Base-by-base conservation (phyloP, 2,113 vertebrate species). In the Speoplatyrhinus poulsoni region DNA sequence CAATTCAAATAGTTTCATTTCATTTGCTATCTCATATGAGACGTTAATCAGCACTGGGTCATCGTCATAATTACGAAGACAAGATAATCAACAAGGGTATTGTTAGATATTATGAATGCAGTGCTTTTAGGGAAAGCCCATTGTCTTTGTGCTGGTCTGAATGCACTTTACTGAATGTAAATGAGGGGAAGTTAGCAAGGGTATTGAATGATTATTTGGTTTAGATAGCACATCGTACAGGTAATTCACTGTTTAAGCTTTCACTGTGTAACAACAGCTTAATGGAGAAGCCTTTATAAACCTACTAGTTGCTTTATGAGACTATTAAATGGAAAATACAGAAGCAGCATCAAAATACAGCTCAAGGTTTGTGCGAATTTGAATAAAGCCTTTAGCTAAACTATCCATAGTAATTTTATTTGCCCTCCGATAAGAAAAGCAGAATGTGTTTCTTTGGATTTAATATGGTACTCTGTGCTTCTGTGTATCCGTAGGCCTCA, bases 201-300 rank as follows among this genome's bases (percentile, higher is more conserved):
- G 73, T 73, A 73, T 75, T 70, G 19, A 5, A 80, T 88, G 69
- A 83, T 80, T 13, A 73, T 72, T 70, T 64, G 75, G 75, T 83
- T 88, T 82, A 72, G 67, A 63, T 73, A 69, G 55, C 60, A 64
- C 60, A 84, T 70, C 82, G 26, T 26, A 60, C 63, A 54, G 62
- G 59, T 76, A 65, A 78, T 76, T 70, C n/a, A 62, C 65, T 65
- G 41, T 55, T 41, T 41, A 60, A 76, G 60, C 66, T 61, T 62
- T 65, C 41, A 19, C 32, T 66, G 67, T 77, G 61, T 72, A 76
- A 65, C 46, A 81, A 72, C 62, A 59, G 62, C 66, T 54, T 70
- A 56, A 36, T 50, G 0, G n/a, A 5, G 8, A 36, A 72, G 75
- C 56, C 32, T 10, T 64, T 54, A 64, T 70, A 77, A 81, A 85